These are phyloP conservation scores for Toxotes lorentzi DNA, from an alignment of 2,797 vertebrate genomes.

Conservation along the genomic window DNA sequence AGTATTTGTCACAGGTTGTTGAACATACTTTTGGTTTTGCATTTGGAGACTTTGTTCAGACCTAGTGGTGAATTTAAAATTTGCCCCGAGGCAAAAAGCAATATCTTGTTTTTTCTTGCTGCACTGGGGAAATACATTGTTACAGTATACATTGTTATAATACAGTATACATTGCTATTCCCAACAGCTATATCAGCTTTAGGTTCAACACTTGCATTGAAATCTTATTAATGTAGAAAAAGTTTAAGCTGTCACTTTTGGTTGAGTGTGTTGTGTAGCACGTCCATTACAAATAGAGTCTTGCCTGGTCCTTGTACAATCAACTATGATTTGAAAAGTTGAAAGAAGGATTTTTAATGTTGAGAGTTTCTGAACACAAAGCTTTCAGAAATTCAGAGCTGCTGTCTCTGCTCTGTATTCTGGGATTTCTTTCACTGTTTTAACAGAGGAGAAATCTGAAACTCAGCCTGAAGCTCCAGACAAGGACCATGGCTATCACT, in stretches of 20 bases:
- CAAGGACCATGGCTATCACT: background rate
- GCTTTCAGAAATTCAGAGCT: background rate
- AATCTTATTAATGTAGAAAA: conserved; percentile 16
- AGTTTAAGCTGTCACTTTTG: conserved; percentile 25
- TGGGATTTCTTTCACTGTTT: background rate
- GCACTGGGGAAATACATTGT: background rate
- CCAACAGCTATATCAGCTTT: conserved; percentile 21
- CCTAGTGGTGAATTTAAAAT: conserved; percentile 41
- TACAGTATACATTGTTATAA: conserved; percentile 20
- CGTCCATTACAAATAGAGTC: conserved; percentile 13
- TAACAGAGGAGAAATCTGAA: background rate
- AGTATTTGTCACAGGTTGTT: conserved; percentile 56
- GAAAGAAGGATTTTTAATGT: background rate
- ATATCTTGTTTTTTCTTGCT: conserved; percentile 13
- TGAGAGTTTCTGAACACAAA: background rate
- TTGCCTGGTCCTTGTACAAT: background rate
- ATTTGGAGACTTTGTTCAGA: conserved; percentile 34
- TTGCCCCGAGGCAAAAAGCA: conserved; percentile 45
- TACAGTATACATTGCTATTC: conserved; percentile 18
- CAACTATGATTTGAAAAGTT: background rate
- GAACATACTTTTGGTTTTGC: conserved; percentile 52
- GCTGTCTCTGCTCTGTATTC: background rate
- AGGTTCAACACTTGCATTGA: conserved; percentile 20
- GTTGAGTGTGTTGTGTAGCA: conserved; percentile 6
- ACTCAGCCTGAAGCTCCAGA: background rate